Conservation (phyloP, 2,888 invertebrate species). For the Digitonthophagus gazella region DNA sequence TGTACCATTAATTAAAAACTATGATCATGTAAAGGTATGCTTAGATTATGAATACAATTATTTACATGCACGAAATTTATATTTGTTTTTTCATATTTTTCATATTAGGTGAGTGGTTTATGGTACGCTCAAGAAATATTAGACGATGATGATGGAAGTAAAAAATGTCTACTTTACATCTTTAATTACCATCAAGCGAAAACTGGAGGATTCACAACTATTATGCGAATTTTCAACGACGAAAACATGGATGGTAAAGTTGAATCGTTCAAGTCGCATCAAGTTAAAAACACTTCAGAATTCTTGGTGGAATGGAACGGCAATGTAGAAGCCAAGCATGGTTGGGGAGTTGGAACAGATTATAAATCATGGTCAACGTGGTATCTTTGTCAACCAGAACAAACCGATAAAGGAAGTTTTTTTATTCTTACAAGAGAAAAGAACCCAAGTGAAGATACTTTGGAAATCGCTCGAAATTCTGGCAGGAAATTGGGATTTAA, state of each 20-base stretch:
- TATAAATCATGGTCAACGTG: background rate
- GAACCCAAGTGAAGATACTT: background rate
- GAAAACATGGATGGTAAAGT: background rate
- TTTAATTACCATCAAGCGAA: background rate
- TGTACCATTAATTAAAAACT: too few relatives aligned
- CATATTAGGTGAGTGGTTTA: background rate
- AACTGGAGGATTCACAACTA: background rate
- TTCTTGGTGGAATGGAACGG: background rate
- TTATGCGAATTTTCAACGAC: background rate
- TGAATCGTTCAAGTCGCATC: background rate
- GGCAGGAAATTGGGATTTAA: background rate
- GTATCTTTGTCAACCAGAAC: background rate
- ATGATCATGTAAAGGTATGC: too few relatives aligned
- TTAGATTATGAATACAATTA: too few relatives aligned
- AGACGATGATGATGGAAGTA: background rate
- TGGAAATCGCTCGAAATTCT: background rate
- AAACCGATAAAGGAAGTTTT: background rate
- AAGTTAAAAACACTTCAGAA: background rate
- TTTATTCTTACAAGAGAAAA: background rate
- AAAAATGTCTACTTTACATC: background rate
- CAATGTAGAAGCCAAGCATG: background rate
- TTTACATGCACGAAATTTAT: too few relatives aligned
- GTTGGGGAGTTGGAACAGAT: background rate
- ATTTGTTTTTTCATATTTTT: too few relatives aligned
- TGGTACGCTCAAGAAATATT: background rate